Percentiles rank a stretch among this genome's conserved stretches.
These are phyloP conservation scores for Rhinophrynus dorsalis DNA, from an alignment of 2,797 vertebrate species.

Conservation along the genomic window DNA sequence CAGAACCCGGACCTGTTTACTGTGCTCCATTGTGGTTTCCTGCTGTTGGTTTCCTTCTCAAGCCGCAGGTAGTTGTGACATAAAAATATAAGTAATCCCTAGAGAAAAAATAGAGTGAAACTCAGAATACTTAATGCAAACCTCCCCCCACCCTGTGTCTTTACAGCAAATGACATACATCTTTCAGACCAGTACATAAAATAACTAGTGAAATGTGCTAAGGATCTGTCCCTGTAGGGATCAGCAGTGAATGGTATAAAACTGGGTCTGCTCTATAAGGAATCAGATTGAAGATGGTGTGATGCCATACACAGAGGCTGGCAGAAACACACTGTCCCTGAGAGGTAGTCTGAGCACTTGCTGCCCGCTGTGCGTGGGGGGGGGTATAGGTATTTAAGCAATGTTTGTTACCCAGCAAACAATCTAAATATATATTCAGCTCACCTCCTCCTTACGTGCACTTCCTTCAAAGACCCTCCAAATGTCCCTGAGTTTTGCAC, in stretches of 20 bases:
- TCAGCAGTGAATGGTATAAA: background rate
- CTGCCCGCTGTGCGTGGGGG: background rate
- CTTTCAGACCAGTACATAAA: background rate
- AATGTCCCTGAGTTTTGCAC: slow-evolving; percentile 39
- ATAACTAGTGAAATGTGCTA: background rate
- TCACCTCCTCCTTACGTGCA: slow-evolving; percentile 38
- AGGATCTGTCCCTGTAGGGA: background rate
- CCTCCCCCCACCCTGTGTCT: too few species aligned
- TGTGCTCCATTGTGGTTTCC: slow-evolving; percentile 72
- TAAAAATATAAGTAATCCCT: slow-evolving; percentile 14
- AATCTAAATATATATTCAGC: slow-evolving; percentile 45
- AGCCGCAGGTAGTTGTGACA: slow-evolving; percentile 40
- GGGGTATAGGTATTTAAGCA: slow-evolving; percentile 24
- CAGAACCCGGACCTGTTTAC: slow-evolving; percentile 83
- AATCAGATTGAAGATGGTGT: slow-evolving; percentile 2
- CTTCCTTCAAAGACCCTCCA: slow-evolving; percentile 41
- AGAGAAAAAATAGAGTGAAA: background rate
- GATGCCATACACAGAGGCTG: background rate
- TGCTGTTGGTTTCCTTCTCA: slow-evolving; percentile 57
- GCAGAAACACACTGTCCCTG: slow-evolving; percentile 6
- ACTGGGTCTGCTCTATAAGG: background rate
- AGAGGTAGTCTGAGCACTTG: background rate
- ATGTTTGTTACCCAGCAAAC: slow-evolving; percentile 31
- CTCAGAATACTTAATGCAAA: background rate
- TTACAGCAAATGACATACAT: slow-evolving; percentile 8